Conservation (phyloP, 2,113 vertebrate genomes). For the Atlantisia rogersi region DNA sequence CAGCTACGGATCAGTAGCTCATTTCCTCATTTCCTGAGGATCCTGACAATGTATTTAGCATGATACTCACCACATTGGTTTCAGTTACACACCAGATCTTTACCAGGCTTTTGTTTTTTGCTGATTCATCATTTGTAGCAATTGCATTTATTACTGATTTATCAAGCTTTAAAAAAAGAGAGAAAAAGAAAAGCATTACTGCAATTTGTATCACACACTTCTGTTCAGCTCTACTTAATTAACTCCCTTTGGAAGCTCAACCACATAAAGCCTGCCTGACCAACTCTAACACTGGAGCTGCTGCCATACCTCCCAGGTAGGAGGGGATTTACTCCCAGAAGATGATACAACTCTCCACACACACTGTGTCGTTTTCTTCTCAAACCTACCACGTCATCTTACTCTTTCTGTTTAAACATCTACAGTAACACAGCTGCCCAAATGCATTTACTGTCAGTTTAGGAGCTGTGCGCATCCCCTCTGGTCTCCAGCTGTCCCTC, state of each 20-base stretch:
- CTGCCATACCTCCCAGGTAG: background rate
- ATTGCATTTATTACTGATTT: conserved; percentile 88
- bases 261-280: background rate
- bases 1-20: background rate
- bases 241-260: background rate
- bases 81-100: conserved; percentile 87
- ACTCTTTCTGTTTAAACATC: background rate
- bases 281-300: background rate
- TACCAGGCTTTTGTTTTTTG: conserved; percentile 90
- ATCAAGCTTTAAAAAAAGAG: conserved; percentile 82
- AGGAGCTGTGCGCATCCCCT: background rate
- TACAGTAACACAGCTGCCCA: background rate
- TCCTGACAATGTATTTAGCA: background rate
- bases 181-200: background rate
- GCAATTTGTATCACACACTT: background rate
- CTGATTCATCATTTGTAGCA: conserved; percentile 80
- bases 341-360: accelerated
- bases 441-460: background rate
- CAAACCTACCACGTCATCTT: background rate
- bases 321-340: background rate
- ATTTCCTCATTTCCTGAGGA: background rate
- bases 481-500: background rate
- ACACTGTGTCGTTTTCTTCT: background rate
- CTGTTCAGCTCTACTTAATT: background rate
- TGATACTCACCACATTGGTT: conserved; percentile 77